A percentile compares a stretch with the other conserved stretches of the same genome.
Evolutionary conservation across 2,113 vertebrate species (phyloP).

Genomic region (Gambusia affinis): DNA sequence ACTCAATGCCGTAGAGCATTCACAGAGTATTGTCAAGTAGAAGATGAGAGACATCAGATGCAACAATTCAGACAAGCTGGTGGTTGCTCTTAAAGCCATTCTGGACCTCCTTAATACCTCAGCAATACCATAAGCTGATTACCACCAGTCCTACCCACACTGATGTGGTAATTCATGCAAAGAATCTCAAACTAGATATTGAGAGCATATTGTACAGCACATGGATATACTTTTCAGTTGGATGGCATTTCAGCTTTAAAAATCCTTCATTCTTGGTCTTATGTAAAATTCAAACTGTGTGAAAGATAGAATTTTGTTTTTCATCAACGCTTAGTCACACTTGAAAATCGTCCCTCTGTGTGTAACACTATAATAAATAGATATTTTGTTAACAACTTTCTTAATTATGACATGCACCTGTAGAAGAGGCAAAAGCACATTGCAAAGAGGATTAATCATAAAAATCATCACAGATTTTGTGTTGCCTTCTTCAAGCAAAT

Average conservation of each 20-base stretch:
- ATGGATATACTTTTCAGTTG: background rate
- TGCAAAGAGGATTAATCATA: constrained; percentile 34
- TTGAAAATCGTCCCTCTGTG: background rate
- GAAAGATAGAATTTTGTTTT: background rate
- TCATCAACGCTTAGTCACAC: background rate
- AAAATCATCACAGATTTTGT: constrained; percentile 57
- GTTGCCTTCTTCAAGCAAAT: constrained; percentile 60
- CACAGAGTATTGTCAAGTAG: background rate
- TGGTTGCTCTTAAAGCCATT: background rate
- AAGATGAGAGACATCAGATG: background rate
- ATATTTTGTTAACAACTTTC: background rate
- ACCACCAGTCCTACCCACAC: background rate
- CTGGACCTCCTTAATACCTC: background rate
- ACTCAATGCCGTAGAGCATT: background rate
- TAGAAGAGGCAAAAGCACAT: constrained; percentile 15
- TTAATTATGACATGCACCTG: background rate
- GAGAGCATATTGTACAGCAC: background rate
- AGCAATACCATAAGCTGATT: background rate
- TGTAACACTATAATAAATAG: background rate
- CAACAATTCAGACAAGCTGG: background rate
- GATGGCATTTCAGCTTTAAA: background rate
- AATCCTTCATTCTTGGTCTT: background rate
- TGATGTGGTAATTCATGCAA: background rate
- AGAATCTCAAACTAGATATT: background rate
- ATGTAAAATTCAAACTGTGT: background rate